phyloP scores from a whole-genome alignment of 2,888 invertebrate species.

The Petrolisthes manimaculis region DNA sequence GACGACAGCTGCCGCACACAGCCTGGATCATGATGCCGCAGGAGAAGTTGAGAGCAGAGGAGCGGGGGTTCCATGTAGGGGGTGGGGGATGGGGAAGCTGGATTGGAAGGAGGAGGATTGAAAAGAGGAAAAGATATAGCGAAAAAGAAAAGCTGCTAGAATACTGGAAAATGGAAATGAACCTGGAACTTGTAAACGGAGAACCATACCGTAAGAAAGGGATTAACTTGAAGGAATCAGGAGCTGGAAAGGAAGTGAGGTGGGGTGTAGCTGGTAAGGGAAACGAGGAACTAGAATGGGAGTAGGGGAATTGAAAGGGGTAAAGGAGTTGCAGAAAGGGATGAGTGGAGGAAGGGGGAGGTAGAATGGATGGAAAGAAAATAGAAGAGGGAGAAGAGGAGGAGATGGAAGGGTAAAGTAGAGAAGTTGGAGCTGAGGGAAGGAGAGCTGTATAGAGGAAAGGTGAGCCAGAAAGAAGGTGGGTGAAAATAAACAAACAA shows the following conservation, averaged over 20 bases:
- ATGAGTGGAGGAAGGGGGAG: neutral
- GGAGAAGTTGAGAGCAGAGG: neutral
- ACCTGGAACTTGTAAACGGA: too few relatives aligned
- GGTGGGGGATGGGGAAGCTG: neutral
- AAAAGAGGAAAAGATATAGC: neutral
- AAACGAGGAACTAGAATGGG: too few relatives aligned
- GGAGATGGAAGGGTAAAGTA: too few relatives aligned
- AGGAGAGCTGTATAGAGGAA: neutral
- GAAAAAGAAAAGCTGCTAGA: neutral
- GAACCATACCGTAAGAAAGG: too few relatives aligned
- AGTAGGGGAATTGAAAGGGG: neutral
- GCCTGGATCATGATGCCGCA: neutral
- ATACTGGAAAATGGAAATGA: neutral
- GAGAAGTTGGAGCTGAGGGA: too few relatives aligned
- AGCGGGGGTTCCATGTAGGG: neutral
- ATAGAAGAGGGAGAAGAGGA: too few relatives aligned
- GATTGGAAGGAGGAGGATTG: neutral
- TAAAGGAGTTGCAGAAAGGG: neutral
- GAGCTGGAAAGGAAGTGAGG: too few relatives aligned
- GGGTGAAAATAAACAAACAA: too few relatives aligned
- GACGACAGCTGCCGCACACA: slow-evolving; percentile 1
- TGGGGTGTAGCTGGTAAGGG: too few relatives aligned
- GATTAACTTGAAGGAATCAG: too few relatives aligned
- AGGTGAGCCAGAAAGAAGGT: neutral
- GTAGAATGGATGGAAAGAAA: neutral